phyloP scores from a whole-genome alignment of 2,113 vertebrate genomes.

The Cranoglanis bouderius region DNA sequence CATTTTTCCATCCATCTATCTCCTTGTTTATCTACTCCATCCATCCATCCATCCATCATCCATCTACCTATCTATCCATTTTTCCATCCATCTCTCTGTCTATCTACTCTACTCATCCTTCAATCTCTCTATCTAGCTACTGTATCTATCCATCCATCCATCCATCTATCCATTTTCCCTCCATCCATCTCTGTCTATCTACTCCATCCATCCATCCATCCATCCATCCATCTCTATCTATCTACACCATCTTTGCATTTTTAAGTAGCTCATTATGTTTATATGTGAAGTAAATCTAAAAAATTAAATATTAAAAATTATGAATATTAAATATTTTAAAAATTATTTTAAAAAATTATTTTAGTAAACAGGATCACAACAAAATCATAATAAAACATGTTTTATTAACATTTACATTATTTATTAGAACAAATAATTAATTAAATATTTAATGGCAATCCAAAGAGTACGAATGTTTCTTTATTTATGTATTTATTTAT shows the following conservation, averaged over 20 bases:
- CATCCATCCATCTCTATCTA: too few species aligned
- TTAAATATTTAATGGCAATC: neutral
- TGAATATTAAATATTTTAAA: too few species aligned
- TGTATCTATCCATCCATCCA: neutral
- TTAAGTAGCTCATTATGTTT: neutral
- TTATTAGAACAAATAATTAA: neutral
- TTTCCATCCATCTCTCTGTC: neutral
- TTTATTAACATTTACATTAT: neutral
- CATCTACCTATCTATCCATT: neutral
- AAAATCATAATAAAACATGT: too few species aligned
- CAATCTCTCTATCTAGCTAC: neutral
- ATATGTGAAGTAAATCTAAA: neutral
- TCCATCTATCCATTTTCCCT: too few species aligned
- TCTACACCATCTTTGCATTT: neutral
- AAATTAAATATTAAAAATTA: too few species aligned
- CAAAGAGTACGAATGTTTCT: neutral
- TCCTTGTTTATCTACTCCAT: neutral
- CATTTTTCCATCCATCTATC: neutral
- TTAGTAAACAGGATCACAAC: neutral
- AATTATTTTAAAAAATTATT: neutral
- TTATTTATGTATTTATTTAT: neutral
- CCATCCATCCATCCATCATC: neutral
- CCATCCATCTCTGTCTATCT: neutral
- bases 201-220: neutral
- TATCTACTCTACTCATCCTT: too few species aligned